Evolutionary conservation across 2,888 invertebrate genomes (phyloP), one percentile per base, ranked within the genome.

Genomic region (Xylota sylvarum): DNA sequence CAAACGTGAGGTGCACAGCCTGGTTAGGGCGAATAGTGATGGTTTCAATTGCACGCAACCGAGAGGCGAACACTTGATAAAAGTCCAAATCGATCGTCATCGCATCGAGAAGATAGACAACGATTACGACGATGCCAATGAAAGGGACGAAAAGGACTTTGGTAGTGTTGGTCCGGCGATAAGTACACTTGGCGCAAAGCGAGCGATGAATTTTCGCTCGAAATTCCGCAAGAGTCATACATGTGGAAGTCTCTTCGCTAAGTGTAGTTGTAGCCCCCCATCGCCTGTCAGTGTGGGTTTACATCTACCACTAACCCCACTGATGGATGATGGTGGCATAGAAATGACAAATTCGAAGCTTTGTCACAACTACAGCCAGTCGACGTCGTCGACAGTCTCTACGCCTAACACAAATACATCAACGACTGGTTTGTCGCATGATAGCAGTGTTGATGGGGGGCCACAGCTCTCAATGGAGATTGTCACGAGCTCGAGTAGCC

Each of bases 221-320:
- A 90, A 89, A 76, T 91, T 91, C 78, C 90, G 89, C 52, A 91
- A 90, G 58, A 90, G 90, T 77, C 91, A 91, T 85, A 91, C 91
- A 58, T 91, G 91, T 64, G 91, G 91, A 19, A 91, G 91, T 88
- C 88, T 91, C n/a, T 91, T 89, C 85, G 91, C 91, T 37, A 91
- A 91, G 60, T 91, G 91, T 74, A 89, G 88, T 80, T 91, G 91
- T 87, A 89, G 88, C 37, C 80, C 79, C n/a, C 88, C 77, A 48
- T 77, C 85, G 60, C 85, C 81, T 12, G 52, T 19, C 1, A 30
- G 52, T 46, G 17, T 81, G 35, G 81, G 85, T 73, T 52, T 86
- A 35, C 82, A 82, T 37, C 67, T 86, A 27, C 86, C 67, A 69
- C 77, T 86, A 10, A 70, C 67, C 48, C 73, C 77, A 43, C 12